Conservation (phyloP, 2,888 invertebrate species). For the Dasypogon diadema region DNA sequence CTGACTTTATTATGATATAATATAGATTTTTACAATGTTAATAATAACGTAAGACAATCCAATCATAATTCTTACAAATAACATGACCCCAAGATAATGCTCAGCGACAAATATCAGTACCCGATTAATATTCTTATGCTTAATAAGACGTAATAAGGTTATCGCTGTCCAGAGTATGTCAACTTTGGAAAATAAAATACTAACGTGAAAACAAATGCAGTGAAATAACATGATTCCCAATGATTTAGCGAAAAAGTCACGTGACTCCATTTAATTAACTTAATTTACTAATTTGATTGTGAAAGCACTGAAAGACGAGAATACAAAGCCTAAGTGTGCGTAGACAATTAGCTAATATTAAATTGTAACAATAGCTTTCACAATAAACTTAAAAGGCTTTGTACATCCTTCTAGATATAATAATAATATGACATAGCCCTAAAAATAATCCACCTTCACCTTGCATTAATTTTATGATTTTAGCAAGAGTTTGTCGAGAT, state of each 20-base stretch:
- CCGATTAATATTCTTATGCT: slow-evolving; percentile 12
- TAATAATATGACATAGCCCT: neutral
- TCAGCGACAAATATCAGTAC: slow-evolving; percentile 24
- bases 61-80: neutral
- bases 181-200: neutral
- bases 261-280: neutral
- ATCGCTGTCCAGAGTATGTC: neutral
- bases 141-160: slow-evolving; percentile 31
- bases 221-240: no score
- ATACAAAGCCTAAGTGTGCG: no score
- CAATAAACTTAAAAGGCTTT: neutral
- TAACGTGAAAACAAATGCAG: no score
- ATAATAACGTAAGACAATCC: neutral
- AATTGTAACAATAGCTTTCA: no score
- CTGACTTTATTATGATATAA: no score
- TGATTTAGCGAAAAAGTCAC: neutral
- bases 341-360: no score
- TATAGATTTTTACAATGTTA: no score
- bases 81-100: slow-evolving; percentile 20
- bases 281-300: no score
- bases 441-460: neutral
- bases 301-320: no score
- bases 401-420: neutral
- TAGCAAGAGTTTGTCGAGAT: neutral
- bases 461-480: neutral